Base-by-base conservation (phyloP, 2,113 vertebrate genomes). In the Rhinoptilus africanus region DNA sequence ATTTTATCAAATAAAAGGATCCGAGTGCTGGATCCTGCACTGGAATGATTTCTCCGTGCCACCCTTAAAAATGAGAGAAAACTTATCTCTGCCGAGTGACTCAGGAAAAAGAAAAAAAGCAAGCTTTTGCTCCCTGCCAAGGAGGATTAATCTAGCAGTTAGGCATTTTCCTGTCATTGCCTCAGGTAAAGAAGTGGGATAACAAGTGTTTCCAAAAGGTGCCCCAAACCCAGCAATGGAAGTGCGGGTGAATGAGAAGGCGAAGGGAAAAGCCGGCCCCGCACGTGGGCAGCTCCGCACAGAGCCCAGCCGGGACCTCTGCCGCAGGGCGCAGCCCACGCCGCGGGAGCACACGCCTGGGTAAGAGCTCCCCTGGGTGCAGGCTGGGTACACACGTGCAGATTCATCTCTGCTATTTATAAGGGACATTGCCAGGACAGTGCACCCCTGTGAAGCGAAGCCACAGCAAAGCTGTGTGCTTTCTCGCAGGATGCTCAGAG, bases 231-330 rank as follows among this genome's bases (percentile, higher is more conserved):
- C 82, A 76, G 75, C 30, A 12, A 1, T 1, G 3, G 1, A 7
- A 32, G 12, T 0, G 14, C 2, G 13, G 13, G 12, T 5, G 11
- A n/a, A 34, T 0, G 19, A 32, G 57, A 27, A 32, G 30, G 34
- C 8, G 8, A 28, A 50, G 41, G 41, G 28, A 45, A 30, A 21
- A 34, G n/a, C 64, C 20, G 20, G 28, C 28, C 22, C 11, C 7
- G 62, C 11, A 6, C 43, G 5, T 4, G 54, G 28, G 48, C 62
- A 62, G 37, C 54, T 17, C 3, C 2, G 28, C 60, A 12, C 8
- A 5, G 34, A 48, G 10, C 59, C 45, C 37, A 9, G 26, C 12
- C 14, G 8, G 22, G 48, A 59, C n/a, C 50, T 7, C 75, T 43
- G 72, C 53, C 30, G 32, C 22, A 8, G 30, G 51, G 28, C 18